Evolutionary conservation across 2,888 invertebrate species (phyloP).

Genomic region (Acanthosepion lycidas): DNA sequence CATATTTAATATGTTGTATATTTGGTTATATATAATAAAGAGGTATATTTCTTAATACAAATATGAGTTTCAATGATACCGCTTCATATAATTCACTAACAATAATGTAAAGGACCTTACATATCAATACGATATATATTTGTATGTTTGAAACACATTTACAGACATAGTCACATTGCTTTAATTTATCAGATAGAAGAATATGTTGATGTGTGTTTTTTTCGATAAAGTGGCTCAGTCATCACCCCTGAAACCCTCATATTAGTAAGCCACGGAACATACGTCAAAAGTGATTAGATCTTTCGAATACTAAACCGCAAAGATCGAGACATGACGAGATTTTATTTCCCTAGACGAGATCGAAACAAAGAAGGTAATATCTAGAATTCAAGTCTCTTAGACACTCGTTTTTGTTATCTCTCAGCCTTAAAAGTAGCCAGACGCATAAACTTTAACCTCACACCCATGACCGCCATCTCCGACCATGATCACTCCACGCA

Average conservation of each 20-base stretch:
- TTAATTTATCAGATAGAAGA: not conserved
- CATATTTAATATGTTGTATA: too few relatives aligned
- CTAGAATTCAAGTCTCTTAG: not conserved
- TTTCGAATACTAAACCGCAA: not conserved
- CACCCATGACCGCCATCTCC: not conserved
- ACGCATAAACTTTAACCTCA: not conserved
- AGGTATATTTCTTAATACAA: too few relatives aligned
- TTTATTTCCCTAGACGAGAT: not conserved
- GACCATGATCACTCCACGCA: not conserved
- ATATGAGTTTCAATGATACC: too few relatives aligned
- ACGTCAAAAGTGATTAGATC: not conserved
- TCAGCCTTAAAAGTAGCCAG: not conserved
- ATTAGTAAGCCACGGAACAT: not conserved
- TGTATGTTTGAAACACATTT: too few relatives aligned
- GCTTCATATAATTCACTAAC: too few relatives aligned
- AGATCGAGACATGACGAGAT: slow-evolving; percentile 33
- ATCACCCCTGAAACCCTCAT: not conserved
- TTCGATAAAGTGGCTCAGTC: not conserved
- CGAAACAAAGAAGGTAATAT: not conserved
- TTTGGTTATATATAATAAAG: too few relatives aligned
- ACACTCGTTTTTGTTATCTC: not conserved
- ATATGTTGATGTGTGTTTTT: not conserved
- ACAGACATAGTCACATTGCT: too few relatives aligned
- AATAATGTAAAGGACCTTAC: too few relatives aligned
- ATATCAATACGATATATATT: too few relatives aligned